Evolutionary conservation across 2,113 vertebrate species (phyloP), one percentile per base, ranked within the genome.

Genomic region (Malurus alboscapulatus): DNA sequence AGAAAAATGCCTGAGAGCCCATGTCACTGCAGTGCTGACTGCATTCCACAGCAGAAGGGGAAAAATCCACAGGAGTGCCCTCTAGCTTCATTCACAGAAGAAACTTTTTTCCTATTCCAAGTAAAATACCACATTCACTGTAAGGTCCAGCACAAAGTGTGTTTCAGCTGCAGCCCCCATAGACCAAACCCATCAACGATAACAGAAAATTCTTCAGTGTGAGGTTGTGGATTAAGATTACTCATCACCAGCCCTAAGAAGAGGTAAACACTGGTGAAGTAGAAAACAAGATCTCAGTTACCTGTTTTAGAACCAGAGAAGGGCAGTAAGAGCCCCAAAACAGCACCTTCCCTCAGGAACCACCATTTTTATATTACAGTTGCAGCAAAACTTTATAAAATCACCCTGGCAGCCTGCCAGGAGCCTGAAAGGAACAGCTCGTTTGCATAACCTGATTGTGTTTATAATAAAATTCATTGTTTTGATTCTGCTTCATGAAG

Each of bases 401-500:
- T 2, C 16, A 14, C 0, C 1, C 44, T 91, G 90, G 81, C 90
- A 94, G 59, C 63, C 44, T 3, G 21, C 50, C 76, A 93, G 80
- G 17, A 90, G 53, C 86, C 80, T 53, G 61, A 75, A 81, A 68
- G 40, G 75, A 90, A 77, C 0, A 0, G 44, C 50, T 93, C 22
- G 4, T 92, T 54, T 89, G 84, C 91, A 94, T 79, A 89, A 87
- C 67, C 71, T 57, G 36, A 84, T 54, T 84, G 87, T 84, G 66
- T 87, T 88, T 54, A 3, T 54, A 87, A 89, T 15, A 81, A 83
- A 53, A 82, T 16, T 57, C 69, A 84, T 91, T 94, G 92, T 87
- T 94, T 92, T 91, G 74, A 92, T 87, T 80, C 91, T 58, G 38
- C 45, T 91, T 73, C 66, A 36, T 7, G 71, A 95, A 91, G 47